Evolutionary conservation across 2,888 invertebrate genomes (phyloP), one percentile per base, ranked within the genome.

Genomic region (Troides helena): DNA sequence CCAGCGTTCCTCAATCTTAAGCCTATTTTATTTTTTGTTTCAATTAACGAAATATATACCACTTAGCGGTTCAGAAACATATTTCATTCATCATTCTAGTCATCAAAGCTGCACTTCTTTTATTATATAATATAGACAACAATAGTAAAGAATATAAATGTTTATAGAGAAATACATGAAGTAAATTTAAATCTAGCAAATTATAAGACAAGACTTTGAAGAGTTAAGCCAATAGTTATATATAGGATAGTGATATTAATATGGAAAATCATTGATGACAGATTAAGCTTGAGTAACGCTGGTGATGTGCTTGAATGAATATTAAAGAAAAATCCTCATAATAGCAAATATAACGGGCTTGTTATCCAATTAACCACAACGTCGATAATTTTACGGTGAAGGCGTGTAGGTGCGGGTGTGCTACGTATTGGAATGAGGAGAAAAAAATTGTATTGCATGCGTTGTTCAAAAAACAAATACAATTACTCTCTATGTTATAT

Each of bases 271-370:
- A 6, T 6, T 53, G 53, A n/a, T n/a, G 18, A 53, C 3, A 53
- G 53, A 53, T 53, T 53, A 53, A 61, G 50, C 57, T 69, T 69
- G 67, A 61, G 63, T 57, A 70, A 61, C 64, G 63, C 62, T 63
- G 53, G 17, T 8, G 2, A 21, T 21, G 46, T 36, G 62, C 66
- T 57, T 63, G 17, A 59, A 62, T 36, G 39, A n/a, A 56, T 56
- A 23, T 39, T 36, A 12, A n/a, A 60, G 18, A 36, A 18, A 61
- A 61, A n/a, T 8, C 10, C 10, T 14, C 14, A 14, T 46, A 43
- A 57, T 21, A 46, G 14, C 57, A 66, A 30, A 23, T 18, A 39
- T 62, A 39, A 62, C 62, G 62, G 18, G 68, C 63, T 68, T 58
- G 14, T 14, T 25, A 25, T 53, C 6, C 39, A 69, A 65, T 57